A percentile compares a stretch with the other conserved stretches of the same genome.
These are phyloP conservation scores for Lomographa bimaculata DNA, from an alignment of 2,888 invertebrate genomes.

Conservation along the genomic window DNA sequence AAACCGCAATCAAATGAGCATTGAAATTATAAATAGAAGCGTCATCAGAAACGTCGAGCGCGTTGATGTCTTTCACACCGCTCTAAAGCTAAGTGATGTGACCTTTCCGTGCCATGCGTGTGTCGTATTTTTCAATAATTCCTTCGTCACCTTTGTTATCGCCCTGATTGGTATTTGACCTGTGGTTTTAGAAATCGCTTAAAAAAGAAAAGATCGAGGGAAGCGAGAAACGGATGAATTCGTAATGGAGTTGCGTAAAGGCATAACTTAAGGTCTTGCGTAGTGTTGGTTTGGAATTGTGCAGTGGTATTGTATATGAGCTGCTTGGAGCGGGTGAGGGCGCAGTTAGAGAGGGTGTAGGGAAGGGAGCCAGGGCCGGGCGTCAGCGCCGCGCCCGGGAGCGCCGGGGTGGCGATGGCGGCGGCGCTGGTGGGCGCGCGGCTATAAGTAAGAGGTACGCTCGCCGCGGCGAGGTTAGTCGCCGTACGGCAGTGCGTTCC, in stretches of 20 bases:
- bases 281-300: neutral
- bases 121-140: slow-evolving; percentile 9
- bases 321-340: too few relatives aligned
- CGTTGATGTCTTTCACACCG: slow-evolving; percentile 64
- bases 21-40: slow-evolving; percentile 7
- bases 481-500: slow-evolving; percentile 77
- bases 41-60: too few relatives aligned
- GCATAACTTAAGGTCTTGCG: neutral
- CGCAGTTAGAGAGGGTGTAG: too few relatives aligned
- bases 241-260: slow-evolving; percentile 9
- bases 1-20: slow-evolving; percentile 6
- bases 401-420: slow-evolving; percentile 21
- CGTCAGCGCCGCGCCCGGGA: slow-evolving; percentile 13
- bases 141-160: slow-evolving; percentile 2
- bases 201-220: slow-evolving; percentile 5
- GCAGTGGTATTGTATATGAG: neutral
- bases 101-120: slow-evolving; percentile 21
- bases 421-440: slow-evolving; percentile 57
- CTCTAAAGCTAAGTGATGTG: slow-evolving; percentile 7
- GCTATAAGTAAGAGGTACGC: slow-evolving; percentile 80
- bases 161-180: slow-evolving; percentile 1
- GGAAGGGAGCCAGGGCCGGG: slow-evolving; percentile 1
- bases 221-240: neutral
- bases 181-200: slow-evolving; percentile 7
- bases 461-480: slow-evolving; percentile 80